Evolutionary conservation across 2,797 vertebrate genomes (phyloP), one percentile per base, ranked within the genome.

Genomic region (Valencia hispanica): DNA sequence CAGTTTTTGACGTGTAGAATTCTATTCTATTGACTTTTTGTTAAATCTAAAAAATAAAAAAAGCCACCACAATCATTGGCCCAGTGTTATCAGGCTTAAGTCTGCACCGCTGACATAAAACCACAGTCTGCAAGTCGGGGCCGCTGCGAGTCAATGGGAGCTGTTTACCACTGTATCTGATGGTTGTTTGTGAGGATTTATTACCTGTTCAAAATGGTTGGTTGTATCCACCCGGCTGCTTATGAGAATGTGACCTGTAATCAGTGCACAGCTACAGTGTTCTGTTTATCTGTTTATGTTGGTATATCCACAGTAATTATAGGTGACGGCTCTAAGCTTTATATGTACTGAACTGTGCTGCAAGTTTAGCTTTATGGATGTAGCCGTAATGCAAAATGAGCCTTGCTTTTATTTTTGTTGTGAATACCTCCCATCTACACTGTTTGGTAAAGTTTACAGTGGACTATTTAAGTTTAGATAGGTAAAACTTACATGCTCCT

Each of bases 211-310:
- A 65, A 65, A 65, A 41, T 68, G 25, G 12, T 15, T 66, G 22
- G 10, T 43, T 66, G 63, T 25, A 8, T 0, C 11, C 39, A n/a
- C 10, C 10, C 41, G 10, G 4, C 10, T 27, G 5, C 12, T 43
- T 25, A 4, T 39, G 65, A n/a, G 36, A 68, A 43, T 27, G 39
- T 41, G 22, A 68, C 36, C 39, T n/a, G 22, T 68, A 43, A 68
- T 68, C 25, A 68, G 27, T 43, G 63, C 15, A n/a, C 63, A n/a
- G 36, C 22, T 66, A 34, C 61, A 39, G 34, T 39, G 34, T 65
- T n/a, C n/a, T n/a, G n/a, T n/a, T n/a, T n/a, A 25, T 65, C 61
- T 65, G 65, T n/a, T 41, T 68, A 14, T 43, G 65, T 41, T 66
- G 39, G n/a, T 15, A n/a, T 25, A 41, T 36, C 36, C 59, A 61